phyloP scores from a whole-genome alignment of 2,113 vertebrate species.

The Vidua chalybeata region DNA sequence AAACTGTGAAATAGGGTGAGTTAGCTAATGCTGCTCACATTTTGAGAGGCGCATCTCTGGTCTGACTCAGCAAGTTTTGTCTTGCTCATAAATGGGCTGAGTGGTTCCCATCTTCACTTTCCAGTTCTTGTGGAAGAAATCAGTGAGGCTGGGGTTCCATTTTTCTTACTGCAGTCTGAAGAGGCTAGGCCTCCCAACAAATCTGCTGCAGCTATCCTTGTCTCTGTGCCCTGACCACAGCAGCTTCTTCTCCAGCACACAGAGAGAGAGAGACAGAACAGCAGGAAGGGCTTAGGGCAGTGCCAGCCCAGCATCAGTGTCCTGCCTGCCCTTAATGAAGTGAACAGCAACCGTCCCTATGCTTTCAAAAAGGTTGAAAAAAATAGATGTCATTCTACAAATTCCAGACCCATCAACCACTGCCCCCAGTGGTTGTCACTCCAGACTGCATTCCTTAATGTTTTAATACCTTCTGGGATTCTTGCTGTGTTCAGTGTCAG shows the following conservation, averaged over 20 bases:
- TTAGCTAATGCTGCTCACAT: not conserved
- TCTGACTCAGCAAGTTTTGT: not conserved
- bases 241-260: not conserved
- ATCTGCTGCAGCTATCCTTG: not conserved
- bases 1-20: not conserved
- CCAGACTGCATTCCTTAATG: not conserved
- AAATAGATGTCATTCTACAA: not conserved
- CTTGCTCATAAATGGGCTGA: not conserved
- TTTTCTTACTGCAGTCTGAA: not conserved
- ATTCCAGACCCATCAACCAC: not conserved
- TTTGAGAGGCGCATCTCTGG: not conserved
- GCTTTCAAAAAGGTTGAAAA: not conserved
- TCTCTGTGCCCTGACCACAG: not conserved
- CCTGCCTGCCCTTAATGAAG: not conserved
- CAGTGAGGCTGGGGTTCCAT: not conserved
- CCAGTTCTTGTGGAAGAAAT: not conserved
- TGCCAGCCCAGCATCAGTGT: not conserved
- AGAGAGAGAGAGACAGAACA: not conserved
- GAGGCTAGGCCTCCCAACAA: not conserved
- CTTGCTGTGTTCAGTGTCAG: not conserved
- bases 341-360: not conserved
- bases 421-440: not conserved
- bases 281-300: not conserved
- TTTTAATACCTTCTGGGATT: not conserved
- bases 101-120: not conserved